A percentile compares a stretch with the other conserved stretches of the same genome.
phyloP scores from a whole-genome alignment of 2,797 vertebrate species.

The Nothura maculosa region DNA sequence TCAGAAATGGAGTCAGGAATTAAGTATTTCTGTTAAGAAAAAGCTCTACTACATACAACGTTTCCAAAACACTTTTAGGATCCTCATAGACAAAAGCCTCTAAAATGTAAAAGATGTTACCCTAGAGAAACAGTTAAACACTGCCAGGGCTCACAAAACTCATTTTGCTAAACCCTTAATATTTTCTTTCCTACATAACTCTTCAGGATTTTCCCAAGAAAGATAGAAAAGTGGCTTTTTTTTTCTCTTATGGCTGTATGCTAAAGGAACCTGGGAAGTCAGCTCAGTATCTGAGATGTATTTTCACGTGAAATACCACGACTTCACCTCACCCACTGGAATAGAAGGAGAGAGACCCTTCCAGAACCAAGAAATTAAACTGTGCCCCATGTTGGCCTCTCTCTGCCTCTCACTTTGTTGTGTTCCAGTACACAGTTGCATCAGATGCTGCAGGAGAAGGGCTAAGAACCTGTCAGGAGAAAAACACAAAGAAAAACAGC shows the following conservation, averaged over 20 bases:
- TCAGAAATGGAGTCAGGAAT: not conserved
- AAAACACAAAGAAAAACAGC: not conserved
- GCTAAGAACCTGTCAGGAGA: not conserved
- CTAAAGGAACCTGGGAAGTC: not conserved
- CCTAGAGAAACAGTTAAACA: not conserved
- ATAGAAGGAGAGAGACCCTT: not conserved
- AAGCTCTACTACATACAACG: not conserved
- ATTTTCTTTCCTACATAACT: not conserved
- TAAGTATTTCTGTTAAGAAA: not conserved
- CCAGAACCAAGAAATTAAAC: not conserved
- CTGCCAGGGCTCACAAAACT: not conserved
- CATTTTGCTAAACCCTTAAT: not conserved
- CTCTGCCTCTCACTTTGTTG: not conserved
- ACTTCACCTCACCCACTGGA: not conserved
- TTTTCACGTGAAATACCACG: not conserved
- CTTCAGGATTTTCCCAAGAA: not conserved
- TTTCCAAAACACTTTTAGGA: slow-evolving; percentile 19
- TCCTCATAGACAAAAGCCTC: not conserved
- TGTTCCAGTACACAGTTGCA: not conserved
- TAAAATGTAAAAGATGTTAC: not conserved
- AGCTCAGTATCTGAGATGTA: not conserved
- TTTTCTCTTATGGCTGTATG: not conserved
- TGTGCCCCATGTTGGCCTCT: not conserved
- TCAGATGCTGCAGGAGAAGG: not conserved
- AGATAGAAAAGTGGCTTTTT: not conserved